Evolutionary conservation across 2,113 vertebrate species (phyloP).

Genomic region (Sisor rabdophorus): DNA sequence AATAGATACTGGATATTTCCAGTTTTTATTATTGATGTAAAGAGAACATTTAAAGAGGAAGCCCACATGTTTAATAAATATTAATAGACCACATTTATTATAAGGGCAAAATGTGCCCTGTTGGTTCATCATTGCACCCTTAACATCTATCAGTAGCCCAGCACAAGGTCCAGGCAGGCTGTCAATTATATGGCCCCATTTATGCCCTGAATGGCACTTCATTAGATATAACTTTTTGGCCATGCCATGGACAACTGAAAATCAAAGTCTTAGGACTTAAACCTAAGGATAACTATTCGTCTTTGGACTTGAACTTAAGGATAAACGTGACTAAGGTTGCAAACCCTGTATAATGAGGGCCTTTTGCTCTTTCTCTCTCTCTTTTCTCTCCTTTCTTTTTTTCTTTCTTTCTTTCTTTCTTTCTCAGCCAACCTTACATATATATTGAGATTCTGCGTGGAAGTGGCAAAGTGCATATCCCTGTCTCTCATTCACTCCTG

Average conservation of each 20-base stretch:
- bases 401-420: not conserved
- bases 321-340: conserved; percentile 90
- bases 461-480: conserved; percentile 85
- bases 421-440: conserved; percentile 82
- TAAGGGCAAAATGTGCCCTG: conserved; percentile 82
- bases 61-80: conserved; percentile 90
- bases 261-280: too few relatives aligned
- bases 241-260: conserved; percentile 94
- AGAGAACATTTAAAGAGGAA: conserved; percentile 73
- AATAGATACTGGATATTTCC: conserved; percentile 6
- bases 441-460: conserved; percentile 85
- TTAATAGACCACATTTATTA: conserved; percentile 90
- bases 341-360: conserved; percentile 93
- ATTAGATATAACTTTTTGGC: conserved; percentile 98
- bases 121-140: conserved; percentile 85
- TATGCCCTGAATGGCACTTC: conserved; percentile 93
- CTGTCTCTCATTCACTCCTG: conserved; percentile 70
- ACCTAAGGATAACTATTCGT: too few relatives aligned
- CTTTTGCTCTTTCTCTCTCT: conserved; percentile 38
- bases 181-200: conserved; percentile 92
- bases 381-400: not conserved
- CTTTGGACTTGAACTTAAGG: too few relatives aligned
- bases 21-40: conserved; percentile 34
- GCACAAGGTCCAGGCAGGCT: conserved; percentile 83
- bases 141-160: conserved; percentile 87